A percentile compares a stretch with the other conserved stretches of the same genome.
These are phyloP conservation scores for Graphium colonna DNA, from an alignment of 2,888 invertebrate species.

Conservation along the genomic window DNA sequence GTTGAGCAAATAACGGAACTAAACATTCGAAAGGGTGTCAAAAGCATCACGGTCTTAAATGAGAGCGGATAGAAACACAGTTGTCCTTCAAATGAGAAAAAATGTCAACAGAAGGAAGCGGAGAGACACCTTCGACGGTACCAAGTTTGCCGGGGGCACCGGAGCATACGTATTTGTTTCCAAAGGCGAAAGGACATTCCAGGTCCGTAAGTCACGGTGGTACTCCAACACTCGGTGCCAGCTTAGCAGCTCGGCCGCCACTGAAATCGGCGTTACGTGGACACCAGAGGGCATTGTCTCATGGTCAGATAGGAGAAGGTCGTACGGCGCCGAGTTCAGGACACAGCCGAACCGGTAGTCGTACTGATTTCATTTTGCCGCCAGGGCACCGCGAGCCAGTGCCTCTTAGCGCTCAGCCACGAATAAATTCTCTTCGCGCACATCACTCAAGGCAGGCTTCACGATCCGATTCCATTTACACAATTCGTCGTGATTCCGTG, in stretches of 20 bases:
- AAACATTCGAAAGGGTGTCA: slow-evolving; percentile 43
- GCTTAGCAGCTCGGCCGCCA: slow-evolving; percentile 80
- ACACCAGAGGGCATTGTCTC: slow-evolving; percentile 92
- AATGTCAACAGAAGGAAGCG: slow-evolving; percentile 85
- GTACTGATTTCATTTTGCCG: slow-evolving; percentile 93
- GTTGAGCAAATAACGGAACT: slow-evolving; percentile 37
- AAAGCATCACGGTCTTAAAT: slow-evolving; percentile 60
- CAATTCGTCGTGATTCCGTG: slow-evolving; percentile 86
- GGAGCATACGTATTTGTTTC: slow-evolving; percentile 76
- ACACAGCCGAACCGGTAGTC: slow-evolving; percentile 90
- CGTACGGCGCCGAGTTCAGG: slow-evolving; percentile 74
- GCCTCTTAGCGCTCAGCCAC: slow-evolving; percentile 62
- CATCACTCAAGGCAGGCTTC: slow-evolving; percentile 93
- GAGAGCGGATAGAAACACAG: slow-evolving; percentile 59
- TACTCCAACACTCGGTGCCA: slow-evolving; percentile 68
- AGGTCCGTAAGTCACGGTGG: slow-evolving; percentile 94
- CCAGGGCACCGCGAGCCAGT: slow-evolving; percentile 88
- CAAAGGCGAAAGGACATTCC: slow-evolving; percentile 83
- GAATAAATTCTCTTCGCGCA: slow-evolving; percentile 70
- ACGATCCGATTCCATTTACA: slow-evolving; percentile 93
- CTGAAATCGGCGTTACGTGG: slow-evolving; percentile 87
- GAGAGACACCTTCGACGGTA: slow-evolving; percentile 75
- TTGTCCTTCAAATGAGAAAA: slow-evolving; percentile 81
- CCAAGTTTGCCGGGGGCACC: slow-evolving; percentile 75
- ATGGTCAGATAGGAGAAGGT: slow-evolving; percentile 89